Percentiles rank a stretch among this genome's conserved stretches.
These are phyloP conservation scores for Tylochromis polylepis DNA, from an alignment of 2,113 vertebrate genomes.

Conservation along the genomic window DNA sequence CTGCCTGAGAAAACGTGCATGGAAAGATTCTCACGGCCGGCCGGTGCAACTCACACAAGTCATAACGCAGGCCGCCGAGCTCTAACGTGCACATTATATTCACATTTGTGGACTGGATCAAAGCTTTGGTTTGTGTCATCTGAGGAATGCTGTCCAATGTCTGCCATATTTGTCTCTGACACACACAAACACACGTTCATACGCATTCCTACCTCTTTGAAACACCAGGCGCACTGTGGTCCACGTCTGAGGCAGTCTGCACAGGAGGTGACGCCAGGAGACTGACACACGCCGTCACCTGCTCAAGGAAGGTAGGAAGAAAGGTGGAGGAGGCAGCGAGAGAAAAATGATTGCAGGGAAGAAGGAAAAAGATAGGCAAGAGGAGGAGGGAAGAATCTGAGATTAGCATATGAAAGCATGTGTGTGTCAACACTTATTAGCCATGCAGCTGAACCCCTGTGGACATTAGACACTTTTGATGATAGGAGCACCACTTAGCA, in stretches of 20 bases:
- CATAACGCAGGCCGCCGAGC: constrained; percentile 12
- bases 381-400: background rate
- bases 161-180: background rate
- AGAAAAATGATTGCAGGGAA: background rate
- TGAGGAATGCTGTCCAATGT: constrained; percentile 35
- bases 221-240: constrained; percentile 94
- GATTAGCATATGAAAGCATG: constrained; percentile 53
- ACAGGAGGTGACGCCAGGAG: constrained; percentile 79
- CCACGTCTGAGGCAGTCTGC: constrained; percentile 83
- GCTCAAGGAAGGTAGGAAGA: background rate
- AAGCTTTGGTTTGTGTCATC: constrained; percentile 43
- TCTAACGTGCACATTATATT: constrained; percentile 45
- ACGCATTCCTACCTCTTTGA: constrained; percentile 82
- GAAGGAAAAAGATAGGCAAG: background rate
- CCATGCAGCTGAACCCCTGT: background rate
- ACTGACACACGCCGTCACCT: constrained; percentile 83
- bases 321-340: background rate
- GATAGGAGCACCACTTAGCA: constrained; percentile 34
- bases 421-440: constrained; percentile 38
- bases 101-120: constrained; percentile 47
- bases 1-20: constrained; percentile 8
- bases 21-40: constrained; percentile 19
- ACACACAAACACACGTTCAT: background rate
- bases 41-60: background rate
- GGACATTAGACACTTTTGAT: constrained; percentile 12